A percentile compares a stretch with the other conserved stretches of the same genome.
Evolutionary conservation across 2,888 invertebrate genomes (phyloP).

Genomic region (Oscheius onirici): DNA sequence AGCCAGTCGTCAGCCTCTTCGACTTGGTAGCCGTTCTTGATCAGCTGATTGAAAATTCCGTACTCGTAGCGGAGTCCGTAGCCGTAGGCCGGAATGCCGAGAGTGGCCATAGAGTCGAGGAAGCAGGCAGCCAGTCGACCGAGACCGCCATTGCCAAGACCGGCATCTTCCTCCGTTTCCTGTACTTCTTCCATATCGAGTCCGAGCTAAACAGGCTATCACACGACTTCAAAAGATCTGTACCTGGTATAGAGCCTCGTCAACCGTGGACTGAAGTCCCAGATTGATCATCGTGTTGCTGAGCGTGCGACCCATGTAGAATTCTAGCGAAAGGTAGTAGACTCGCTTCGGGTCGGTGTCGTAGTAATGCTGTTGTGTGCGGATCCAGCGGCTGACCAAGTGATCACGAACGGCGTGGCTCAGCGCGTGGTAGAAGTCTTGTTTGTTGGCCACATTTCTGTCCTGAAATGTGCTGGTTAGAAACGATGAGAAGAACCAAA

Average conservation of each 20-base stretch:
- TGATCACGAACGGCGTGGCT: constrained; percentile 98
- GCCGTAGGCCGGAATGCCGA: constrained; percentile 90
- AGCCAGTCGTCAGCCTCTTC: constrained; percentile 99
- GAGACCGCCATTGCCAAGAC: constrained; percentile 89
- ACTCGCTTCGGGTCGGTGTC: constrained; percentile 99
- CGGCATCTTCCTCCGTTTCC: constrained; percentile 97
- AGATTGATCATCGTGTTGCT: constrained; percentile 99
- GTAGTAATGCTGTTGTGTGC: constrained; percentile 98
- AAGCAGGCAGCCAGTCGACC: constrained; percentile 98
- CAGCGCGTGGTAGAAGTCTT: constrained; percentile 97
- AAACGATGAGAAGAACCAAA: neutral
- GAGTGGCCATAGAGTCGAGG: constrained; percentile 77
- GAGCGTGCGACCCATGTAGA: constrained; percentile 97
- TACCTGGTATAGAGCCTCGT: constrained; percentile 89
- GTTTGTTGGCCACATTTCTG: constrained; percentile 95
- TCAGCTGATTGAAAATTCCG: constrained; percentile 97
- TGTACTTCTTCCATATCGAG: constrained; percentile 97
- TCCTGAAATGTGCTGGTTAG: constrained; percentile 79
- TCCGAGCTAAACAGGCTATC: constrained; percentile 78
- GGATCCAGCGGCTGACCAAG: constrained; percentile 96
- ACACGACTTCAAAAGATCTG: neutral
- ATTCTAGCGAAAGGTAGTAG: constrained; percentile 98
- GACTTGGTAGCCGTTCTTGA: constrained; percentile 84
- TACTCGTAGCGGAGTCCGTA: constrained; percentile 99
- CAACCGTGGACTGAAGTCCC: constrained; percentile 91